phyloP scores from a whole-genome alignment of 1,140 invertebrate species.

The Hylaeus anthracinus region DNA sequence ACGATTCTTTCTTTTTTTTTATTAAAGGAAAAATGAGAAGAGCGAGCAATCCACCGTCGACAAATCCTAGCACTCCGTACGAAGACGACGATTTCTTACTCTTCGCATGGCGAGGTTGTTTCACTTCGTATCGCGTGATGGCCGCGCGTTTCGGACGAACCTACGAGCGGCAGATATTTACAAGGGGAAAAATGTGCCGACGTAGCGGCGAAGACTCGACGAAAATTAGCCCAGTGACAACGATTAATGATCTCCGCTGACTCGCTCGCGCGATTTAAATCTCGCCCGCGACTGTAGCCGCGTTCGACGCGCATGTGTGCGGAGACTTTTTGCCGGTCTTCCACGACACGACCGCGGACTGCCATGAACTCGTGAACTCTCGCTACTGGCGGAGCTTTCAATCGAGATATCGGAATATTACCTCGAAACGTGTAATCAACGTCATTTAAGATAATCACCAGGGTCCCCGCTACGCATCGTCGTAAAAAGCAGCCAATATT shows the following conservation, averaged over 20 bases:
- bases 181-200: constrained; percentile 54
- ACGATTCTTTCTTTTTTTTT: not conserved
- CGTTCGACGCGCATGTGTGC: constrained; percentile 58
- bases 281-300: constrained; percentile 54
- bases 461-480: no score
- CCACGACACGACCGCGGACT: constrained; percentile 54
- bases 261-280: constrained; percentile 62
- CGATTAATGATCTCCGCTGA: constrained; percentile 59
- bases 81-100: no score
- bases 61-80: no score
- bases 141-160: not conserved
- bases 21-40: no score
- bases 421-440: not conserved
- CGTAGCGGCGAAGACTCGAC: constrained; percentile 46
- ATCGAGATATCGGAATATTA: not conserved
- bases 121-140: not conserved
- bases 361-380: constrained; percentile 54
- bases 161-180: constrained; percentile 23
- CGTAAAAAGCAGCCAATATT: not conserved
- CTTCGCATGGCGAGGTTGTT: not conserved
- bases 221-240: constrained; percentile 63
- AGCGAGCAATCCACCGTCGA: no score
- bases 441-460: not conserved
- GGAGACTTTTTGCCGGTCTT: constrained; percentile 52
- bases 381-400: not conserved